phyloP scores from a whole-genome alignment of 2,797 vertebrate genomes.

The Meda fulgida region DNA sequence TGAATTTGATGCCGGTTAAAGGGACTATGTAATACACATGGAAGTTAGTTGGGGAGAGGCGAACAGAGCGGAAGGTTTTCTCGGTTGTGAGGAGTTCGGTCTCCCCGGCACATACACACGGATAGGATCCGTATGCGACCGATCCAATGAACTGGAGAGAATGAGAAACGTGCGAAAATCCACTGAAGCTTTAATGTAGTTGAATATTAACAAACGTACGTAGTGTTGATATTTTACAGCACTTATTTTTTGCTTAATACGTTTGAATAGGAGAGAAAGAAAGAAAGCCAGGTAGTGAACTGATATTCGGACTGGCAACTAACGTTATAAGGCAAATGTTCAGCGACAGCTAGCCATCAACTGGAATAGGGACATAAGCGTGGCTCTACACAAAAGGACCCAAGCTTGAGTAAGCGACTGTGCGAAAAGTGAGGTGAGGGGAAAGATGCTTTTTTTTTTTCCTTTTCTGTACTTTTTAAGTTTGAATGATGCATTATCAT shows the following conservation, averaged over 20 bases:
- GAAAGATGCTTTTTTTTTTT: conserved; percentile 37
- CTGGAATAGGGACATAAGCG: conserved; percentile 61
- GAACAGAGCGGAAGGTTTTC: conserved; percentile 75
- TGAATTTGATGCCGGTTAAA: conserved; percentile 19
- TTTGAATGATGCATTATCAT: conserved; percentile 19
- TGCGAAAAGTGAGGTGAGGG: conserved; percentile 58
- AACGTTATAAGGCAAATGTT: conserved; percentile 66
- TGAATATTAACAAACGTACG: background rate
- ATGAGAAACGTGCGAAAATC: conserved; percentile 50
- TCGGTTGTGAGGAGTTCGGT: conserved; percentile 70
- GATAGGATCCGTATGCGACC: conserved; percentile 63
- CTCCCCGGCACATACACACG: conserved; percentile 65
- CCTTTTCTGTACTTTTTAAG: conserved; percentile 30
- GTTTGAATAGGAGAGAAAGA: conserved; percentile 64
- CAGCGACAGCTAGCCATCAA: conserved; percentile 72
- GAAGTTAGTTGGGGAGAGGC: conserved; percentile 77
- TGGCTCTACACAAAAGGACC: conserved; percentile 66
- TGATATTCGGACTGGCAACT: conserved; percentile 73
- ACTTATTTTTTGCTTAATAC: conserved; percentile 48
- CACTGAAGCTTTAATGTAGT: conserved; percentile 51
- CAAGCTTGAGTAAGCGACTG: conserved; percentile 56
- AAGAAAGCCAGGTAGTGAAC: conserved; percentile 69
- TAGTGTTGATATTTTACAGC: background rate
- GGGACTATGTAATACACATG: conserved; percentile 74
- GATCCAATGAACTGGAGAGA: conserved; percentile 71